These are phyloP conservation scores for Natrix natrix DNA, from an alignment of 2,797 vertebrate genomes.

Conservation along the genomic window DNA sequence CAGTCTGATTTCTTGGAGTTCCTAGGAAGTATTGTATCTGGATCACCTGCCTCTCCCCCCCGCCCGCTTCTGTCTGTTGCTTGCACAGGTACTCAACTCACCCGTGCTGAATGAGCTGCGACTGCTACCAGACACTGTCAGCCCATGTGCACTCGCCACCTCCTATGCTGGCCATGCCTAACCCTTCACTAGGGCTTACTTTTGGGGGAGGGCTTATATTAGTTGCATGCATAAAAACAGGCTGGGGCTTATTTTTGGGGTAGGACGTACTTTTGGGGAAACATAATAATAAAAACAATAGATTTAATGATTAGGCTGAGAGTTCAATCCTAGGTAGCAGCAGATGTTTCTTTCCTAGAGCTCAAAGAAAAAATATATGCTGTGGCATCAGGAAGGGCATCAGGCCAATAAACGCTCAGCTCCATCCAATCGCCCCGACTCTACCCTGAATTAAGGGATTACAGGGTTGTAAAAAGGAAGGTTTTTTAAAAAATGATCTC, in stretches of 20 bases:
- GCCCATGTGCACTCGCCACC: rapidly evolving
- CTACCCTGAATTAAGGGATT: background rate
- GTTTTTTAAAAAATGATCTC: background rate
- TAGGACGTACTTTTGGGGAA: too few species aligned
- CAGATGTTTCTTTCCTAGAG: background rate
- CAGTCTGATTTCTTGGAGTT: background rate
- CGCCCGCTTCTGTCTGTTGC: background rate
- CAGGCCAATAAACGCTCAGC: background rate
- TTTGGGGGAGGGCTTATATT: too few species aligned
- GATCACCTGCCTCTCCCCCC: too few species aligned
- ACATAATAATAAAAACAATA: background rate
- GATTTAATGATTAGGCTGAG: background rate
- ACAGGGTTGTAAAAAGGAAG: background rate
- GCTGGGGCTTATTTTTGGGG: too few species aligned
- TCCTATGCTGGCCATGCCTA: background rate
- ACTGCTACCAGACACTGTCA: background rate
- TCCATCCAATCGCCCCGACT: background rate
- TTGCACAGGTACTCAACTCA: background rate
- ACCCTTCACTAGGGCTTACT: too few species aligned
- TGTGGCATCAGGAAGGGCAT: background rate
- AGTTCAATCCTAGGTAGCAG: background rate
- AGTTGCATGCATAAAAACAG: too few species aligned
- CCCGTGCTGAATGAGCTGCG: too few species aligned
- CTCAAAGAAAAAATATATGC: background rate
- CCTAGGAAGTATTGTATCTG: background rate